These are phyloP conservation scores for Ceriagrion tenellum DNA, from an alignment of 2,888 invertebrate species.

Conservation along the genomic window DNA sequence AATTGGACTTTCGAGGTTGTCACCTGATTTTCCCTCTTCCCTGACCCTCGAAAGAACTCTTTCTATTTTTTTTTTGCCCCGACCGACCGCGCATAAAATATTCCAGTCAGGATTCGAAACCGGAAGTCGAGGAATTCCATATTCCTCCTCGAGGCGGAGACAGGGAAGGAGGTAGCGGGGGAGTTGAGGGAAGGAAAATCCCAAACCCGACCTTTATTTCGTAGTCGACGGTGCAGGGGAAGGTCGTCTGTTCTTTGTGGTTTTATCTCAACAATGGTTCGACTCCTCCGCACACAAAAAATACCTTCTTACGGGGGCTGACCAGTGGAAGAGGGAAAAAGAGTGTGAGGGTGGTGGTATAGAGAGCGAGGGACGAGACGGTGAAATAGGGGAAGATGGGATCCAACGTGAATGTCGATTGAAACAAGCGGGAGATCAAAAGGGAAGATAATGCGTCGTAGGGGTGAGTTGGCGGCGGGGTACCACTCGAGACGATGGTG, in stretches of 20 bases:
- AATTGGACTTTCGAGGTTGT: not conserved
- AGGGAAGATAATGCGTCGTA: slow-evolving; percentile 15
- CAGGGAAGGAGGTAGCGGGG: not conserved
- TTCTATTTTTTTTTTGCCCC: not conserved
- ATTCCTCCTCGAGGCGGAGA: not conserved
- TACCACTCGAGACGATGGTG: not conserved
- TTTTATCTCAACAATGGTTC: slow-evolving; percentile 42
- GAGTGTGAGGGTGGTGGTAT: too few relatives aligned
- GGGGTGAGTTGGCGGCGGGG: not conserved
- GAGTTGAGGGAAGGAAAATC: not conserved
- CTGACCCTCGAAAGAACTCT: not conserved
- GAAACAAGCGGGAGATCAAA: slow-evolving; percentile 44
- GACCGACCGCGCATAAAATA: slow-evolving; percentile 13
- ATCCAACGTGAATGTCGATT: slow-evolving; percentile 38
- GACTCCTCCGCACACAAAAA: not conserved
- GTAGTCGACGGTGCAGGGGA: slow-evolving; percentile 23
- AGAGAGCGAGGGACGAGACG: too few relatives aligned
- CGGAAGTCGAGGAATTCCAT: slow-evolving; percentile 15
- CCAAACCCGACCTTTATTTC: slow-evolving; percentile 22
- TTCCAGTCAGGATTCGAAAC: slow-evolving; percentile 28
- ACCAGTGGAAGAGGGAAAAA: not conserved
- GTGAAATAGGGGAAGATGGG: not conserved
- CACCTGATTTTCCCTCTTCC: not conserved
- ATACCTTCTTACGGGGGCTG: not conserved
- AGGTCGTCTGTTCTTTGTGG: slow-evolving; percentile 54